phyloP scores from a whole-genome alignment of 92 coral and sea anemone genomes.

The Phenganax stokvisi region DNA sequence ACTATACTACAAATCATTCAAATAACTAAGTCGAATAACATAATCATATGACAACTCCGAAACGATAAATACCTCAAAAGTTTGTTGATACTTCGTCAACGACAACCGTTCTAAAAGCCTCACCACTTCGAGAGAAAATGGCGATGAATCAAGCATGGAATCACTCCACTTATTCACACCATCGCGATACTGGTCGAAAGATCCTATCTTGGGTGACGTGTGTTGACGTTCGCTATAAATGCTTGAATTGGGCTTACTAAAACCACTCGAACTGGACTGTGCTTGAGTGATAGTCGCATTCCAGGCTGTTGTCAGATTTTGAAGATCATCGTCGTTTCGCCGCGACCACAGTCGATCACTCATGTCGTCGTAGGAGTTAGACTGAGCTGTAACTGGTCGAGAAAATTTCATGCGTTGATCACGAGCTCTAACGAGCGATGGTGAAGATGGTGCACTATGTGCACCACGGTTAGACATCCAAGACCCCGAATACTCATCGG shows the following conservation, averaged over 20 bases:
- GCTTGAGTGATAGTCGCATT: slow-evolving; percentile 46
- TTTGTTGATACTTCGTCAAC: slow-evolving; percentile 72
- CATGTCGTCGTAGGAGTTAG: slow-evolving; percentile 78
- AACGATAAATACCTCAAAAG: slow-evolving; percentile 63
- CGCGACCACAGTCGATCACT: slow-evolving; percentile 81
- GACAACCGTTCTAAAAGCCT: slow-evolving; percentile 64
- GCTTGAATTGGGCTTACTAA: slow-evolving; percentile 45
- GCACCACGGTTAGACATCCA: slow-evolving; percentile 89
- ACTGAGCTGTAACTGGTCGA: slow-evolving; percentile 61
- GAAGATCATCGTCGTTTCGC: slow-evolving; percentile 11
- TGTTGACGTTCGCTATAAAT: slow-evolving; percentile 45
- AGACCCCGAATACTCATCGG: slow-evolving; percentile 38
- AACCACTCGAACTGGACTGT: slow-evolving; percentile 67
- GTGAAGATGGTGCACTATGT: slow-evolving; percentile 96
- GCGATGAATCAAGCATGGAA: slow-evolving; percentile 36
- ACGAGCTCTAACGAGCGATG: slow-evolving; percentile 83
- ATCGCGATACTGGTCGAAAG: slow-evolving; percentile 56
- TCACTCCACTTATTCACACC: slow-evolving; percentile 77
- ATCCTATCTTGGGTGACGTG: slow-evolving; percentile 46
- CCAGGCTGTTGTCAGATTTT: slow-evolving; percentile 45
- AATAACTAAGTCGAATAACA: not conserved
- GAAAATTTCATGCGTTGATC: slow-evolving; percentile 66
- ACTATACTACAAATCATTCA: not conserved
- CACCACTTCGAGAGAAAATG: slow-evolving; percentile 53
- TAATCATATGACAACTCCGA: too few species aligned